A percentile compares a stretch with the other conserved stretches of the same genome.
phyloP scores from a whole-genome alignment of 2,113 vertebrate species.

The Columbina picui region DNA sequence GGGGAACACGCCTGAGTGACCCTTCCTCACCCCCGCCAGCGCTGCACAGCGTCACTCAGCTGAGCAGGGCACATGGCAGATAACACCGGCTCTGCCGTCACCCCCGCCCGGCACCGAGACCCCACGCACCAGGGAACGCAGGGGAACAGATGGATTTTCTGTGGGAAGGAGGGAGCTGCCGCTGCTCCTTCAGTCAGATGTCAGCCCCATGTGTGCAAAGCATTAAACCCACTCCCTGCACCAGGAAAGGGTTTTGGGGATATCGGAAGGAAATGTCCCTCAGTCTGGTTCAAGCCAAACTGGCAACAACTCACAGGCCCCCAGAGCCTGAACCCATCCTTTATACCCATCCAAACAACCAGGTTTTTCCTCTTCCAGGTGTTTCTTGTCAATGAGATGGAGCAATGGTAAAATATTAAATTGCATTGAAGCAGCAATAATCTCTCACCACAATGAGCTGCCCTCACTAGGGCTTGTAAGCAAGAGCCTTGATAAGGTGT shows the following conservation, averaged over 20 bases:
- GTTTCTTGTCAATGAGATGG: background rate
- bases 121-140: constrained; percentile 26
- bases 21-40: background rate
- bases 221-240: background rate
- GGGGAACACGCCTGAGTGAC: background rate
- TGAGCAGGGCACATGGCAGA: background rate
- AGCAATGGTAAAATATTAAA: background rate
- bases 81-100: background rate
- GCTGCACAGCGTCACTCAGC: background rate
- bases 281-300: background rate
- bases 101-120: background rate
- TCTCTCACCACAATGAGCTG: background rate
- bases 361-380: background rate
- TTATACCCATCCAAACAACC: background rate
- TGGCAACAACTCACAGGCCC: background rate
- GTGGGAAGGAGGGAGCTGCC: constrained; percentile 51
- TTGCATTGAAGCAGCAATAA: background rate
- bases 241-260: background rate
- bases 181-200: constrained; percentile 36
- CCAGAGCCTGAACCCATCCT: background rate
- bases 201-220: constrained; percentile 22
- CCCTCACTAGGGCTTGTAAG: background rate
- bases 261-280: background rate
- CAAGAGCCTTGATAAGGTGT: background rate
- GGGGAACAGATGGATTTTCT: constrained; percentile 68